phyloP scores from a whole-genome alignment of 2,113 vertebrate species.

The Corythoichthys haematopterus region DNA sequence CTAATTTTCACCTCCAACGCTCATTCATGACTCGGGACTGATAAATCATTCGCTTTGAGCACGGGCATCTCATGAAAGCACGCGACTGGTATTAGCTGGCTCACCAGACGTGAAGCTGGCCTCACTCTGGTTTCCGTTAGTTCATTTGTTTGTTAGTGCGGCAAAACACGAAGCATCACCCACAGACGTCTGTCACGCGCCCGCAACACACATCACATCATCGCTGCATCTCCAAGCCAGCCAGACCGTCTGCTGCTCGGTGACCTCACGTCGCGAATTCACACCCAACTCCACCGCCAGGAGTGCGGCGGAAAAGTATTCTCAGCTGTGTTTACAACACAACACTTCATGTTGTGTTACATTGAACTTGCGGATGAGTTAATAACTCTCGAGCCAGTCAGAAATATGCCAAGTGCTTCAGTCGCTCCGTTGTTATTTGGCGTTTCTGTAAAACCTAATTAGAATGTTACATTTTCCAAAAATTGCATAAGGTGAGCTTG shows the following conservation, averaged over 20 bases:
- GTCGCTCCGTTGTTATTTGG: neutral
- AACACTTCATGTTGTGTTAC: neutral
- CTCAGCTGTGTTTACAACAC: neutral
- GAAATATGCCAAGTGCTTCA: neutral
- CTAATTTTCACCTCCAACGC: too few relatives aligned
- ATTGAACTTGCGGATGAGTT: neutral
- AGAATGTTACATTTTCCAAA: too few relatives aligned
- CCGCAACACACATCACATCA: conserved; percentile 28
- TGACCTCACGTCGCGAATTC: conserved; percentile 54
- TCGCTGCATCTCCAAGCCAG: conserved; percentile 1
- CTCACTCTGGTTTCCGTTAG: neutral
- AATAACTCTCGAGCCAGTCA: neutral
- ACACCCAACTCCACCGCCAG: conserved; percentile 26
- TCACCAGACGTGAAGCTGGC: neutral
- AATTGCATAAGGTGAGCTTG: too few relatives aligned
- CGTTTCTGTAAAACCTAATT: neutral
- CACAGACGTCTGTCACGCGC: conserved; percentile 2
- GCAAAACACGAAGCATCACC: neutral
- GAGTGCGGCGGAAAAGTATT: conserved; percentile 25
- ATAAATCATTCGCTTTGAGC: neutral
- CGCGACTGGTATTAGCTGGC: neutral
- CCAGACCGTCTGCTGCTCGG: conserved; percentile 43
- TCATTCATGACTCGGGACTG: neutral
- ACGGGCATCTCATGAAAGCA: neutral
- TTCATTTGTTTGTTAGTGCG: neutral